phyloP scores from a whole-genome alignment of 2,797 vertebrate genomes.

The Dryobates pubescens region DNA sequence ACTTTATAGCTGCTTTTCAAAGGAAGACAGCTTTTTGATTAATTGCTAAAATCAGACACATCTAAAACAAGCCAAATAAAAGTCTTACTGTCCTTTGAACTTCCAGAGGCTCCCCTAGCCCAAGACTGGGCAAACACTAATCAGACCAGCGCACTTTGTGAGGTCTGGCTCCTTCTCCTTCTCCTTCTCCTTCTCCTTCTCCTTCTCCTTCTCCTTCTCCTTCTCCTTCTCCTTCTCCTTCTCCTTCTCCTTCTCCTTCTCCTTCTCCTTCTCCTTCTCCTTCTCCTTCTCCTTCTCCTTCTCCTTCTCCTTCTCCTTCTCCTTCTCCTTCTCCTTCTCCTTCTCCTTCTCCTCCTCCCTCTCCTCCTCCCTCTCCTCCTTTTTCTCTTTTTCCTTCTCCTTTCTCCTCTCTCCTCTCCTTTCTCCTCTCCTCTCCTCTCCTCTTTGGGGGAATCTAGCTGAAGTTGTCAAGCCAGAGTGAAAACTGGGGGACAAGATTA shows the following conservation, averaged over 20 bases:
- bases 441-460: neutral
- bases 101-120: neutral
- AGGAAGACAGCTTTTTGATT: neutral
- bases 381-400: neutral
- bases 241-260: neutral
- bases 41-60: neutral
- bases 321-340: too few species aligned
- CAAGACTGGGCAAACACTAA: neutral
- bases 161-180: neutral
- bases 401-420: neutral
- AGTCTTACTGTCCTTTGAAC: neutral
- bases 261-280: neutral
- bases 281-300: neutral
- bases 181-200: neutral
- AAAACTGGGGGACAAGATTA: constrained; percentile 35
- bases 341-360: neutral
- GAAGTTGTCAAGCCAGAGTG: neutral
- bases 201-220: neutral
- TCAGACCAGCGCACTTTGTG: neutral
- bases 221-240: too few species aligned
- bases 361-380: neutral
- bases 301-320: neutral
- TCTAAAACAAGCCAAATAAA: neutral
- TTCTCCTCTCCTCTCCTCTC: neutral
- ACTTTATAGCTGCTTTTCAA: neutral